Conservation (phyloP, 2,797 vertebrate species). For the Prionace glauca region DNA sequence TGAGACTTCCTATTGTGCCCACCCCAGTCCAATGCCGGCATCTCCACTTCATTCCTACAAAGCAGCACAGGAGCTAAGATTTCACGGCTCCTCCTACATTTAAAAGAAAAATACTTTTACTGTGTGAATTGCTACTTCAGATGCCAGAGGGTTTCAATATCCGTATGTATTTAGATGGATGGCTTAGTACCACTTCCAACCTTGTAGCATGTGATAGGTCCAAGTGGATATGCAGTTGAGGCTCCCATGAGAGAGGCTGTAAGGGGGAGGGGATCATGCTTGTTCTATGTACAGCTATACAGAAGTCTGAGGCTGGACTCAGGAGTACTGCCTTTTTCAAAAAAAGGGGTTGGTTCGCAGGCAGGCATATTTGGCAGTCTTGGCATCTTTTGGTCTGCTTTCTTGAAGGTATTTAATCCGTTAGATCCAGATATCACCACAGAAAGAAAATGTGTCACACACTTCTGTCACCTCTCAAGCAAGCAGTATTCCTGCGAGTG, state of each 20-base stretch:
- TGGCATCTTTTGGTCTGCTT: neutral
- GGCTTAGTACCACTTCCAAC: neutral
- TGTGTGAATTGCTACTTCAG: neutral
- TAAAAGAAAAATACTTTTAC: neutral
- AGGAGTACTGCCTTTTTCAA: neutral
- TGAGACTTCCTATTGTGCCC: too few relatives aligned
- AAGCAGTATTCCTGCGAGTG: neutral
- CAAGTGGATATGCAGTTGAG: neutral
- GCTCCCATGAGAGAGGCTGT: neutral
- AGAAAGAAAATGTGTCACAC: neutral
- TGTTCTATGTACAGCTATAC: neutral
- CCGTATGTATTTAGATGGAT: neutral
- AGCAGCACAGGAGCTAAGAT: neutral
- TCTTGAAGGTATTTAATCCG: neutral
- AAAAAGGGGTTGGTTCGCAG: neutral
- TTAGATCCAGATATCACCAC: neutral
- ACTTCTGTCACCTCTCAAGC: neutral
- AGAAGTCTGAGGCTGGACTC: neutral
- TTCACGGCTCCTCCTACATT: neutral
- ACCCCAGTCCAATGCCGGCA: too few relatives aligned
- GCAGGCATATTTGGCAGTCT: neutral
- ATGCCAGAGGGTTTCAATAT: neutral
- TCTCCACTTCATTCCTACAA: too few relatives aligned
- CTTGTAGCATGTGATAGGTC: neutral
- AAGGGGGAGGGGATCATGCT: neutral